Conservation (phyloP, 2,888 invertebrate species). For the Phaonia tiefii region DNA sequence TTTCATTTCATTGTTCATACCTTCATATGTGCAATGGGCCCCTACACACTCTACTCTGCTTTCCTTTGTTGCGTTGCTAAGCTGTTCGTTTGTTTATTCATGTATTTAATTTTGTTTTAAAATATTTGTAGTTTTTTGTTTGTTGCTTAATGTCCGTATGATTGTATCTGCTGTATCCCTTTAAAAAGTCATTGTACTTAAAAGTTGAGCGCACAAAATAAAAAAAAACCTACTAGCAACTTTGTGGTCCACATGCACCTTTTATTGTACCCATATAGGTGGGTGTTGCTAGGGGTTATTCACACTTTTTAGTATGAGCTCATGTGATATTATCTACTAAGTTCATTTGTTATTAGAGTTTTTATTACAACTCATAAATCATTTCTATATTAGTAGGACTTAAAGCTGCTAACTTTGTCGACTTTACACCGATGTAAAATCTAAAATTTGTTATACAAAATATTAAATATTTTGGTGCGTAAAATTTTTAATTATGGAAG, state of each 20-base stretch:
- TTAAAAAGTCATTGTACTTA: slow-evolving; percentile 4
- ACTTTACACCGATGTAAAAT: too few species aligned
- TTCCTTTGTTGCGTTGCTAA: slow-evolving; percentile 14
- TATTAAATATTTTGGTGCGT: too few species aligned
- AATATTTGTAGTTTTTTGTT: slow-evolving; percentile 12
- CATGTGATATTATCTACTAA: too few species aligned
- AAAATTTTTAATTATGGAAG: too few species aligned
- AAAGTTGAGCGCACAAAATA: not conserved
- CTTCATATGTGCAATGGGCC: not conserved
- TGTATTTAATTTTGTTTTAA: not conserved
- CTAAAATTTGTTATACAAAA: too few species aligned
- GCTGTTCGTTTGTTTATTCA: slow-evolving; percentile 15
- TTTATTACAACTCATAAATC: too few species aligned
- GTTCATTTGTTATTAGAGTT: too few species aligned
- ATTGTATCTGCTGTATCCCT: not conserved
- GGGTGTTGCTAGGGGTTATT: slow-evolving; percentile 22
- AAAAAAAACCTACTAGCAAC: slow-evolving; percentile 5
- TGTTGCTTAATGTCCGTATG: not conserved
- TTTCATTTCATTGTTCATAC: slow-evolving; percentile 13
- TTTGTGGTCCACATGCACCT: not conserved
- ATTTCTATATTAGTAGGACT: too few species aligned
- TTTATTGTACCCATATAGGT: slow-evolving; percentile 6
- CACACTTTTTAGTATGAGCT: too few species aligned
- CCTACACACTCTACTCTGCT: not conserved
- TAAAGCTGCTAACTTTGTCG: too few species aligned